These are phyloP conservation scores for Protomyctophum bolini DNA, from an alignment of 2,113 vertebrate species.

Conservation along the genomic window DNA sequence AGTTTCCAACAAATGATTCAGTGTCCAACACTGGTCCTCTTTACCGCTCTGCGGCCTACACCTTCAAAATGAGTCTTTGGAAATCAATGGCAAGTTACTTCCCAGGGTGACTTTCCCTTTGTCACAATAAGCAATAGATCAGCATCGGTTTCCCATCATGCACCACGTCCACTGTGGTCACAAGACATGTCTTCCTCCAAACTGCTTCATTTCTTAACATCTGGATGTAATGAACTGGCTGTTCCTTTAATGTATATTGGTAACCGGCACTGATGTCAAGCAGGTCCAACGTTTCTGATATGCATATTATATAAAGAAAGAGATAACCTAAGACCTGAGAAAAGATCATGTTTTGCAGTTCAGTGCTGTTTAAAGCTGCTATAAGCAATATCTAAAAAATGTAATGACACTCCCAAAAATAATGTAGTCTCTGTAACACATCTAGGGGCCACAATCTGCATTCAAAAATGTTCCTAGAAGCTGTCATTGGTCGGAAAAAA, in stretches of 20 bases:
- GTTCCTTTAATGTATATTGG: slow-evolving; percentile 34
- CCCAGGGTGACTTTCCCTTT: slow-evolving; percentile 48
- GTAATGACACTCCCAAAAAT: slow-evolving; percentile 16
- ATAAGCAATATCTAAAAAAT: no score
- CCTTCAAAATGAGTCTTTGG: slow-evolving; percentile 31
- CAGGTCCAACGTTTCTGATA: slow-evolving; percentile 62
- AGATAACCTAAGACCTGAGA: slow-evolving; percentile 74
- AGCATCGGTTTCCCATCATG: slow-evolving; percentile 53
- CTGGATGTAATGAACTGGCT: slow-evolving; percentile 12
- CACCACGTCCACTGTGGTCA: slow-evolving; percentile 31
- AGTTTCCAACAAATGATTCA: slow-evolving; percentile 9
- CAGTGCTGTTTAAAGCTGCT: slow-evolving; percentile 50
- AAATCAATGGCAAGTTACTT: slow-evolving; percentile 49
- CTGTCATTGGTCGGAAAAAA: no score
- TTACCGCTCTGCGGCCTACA: slow-evolving; percentile 41
- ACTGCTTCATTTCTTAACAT: slow-evolving; percentile 35
- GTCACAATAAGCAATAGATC: slow-evolving; percentile 47
- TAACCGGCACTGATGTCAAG: slow-evolving; percentile 55
- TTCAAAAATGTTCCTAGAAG: no score
- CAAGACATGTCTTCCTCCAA: slow-evolving; percentile 37
- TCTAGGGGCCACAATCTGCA: no score
- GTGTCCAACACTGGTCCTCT: slow-evolving; percentile 40
- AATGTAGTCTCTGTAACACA: no score
- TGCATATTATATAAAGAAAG: slow-evolving; percentile 65
- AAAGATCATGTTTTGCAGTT: slow-evolving; percentile 66